Percentiles rank a stretch among this genome's conserved stretches.
Conservation (phyloP, 23 tunicate genomes). For the Styela clava region DNA sequence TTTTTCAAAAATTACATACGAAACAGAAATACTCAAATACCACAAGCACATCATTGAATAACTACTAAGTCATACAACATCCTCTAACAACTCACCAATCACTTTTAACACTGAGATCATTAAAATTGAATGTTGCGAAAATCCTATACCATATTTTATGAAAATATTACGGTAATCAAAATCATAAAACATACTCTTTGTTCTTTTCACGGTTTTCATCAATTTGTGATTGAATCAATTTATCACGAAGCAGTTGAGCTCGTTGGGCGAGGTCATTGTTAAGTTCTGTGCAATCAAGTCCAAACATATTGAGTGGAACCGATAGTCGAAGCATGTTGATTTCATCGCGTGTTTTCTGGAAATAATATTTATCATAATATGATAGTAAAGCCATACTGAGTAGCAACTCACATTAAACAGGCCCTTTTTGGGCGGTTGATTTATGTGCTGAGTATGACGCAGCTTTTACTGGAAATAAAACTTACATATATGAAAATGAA, state of each 20-base stretch:
- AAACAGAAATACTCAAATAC: no score
- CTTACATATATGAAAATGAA: no score
- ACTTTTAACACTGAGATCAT: no score
- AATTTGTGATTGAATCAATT: conserved; percentile 57
- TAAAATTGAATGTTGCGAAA: no score
- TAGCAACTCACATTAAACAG: no score
- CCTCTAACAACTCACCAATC: no score
- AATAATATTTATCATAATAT: neutral
- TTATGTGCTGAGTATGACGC: no score
- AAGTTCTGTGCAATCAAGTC: conserved; percentile 69
- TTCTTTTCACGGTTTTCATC: conserved; percentile 70
- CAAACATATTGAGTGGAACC: conserved; percentile 76
- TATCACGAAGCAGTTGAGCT: conserved; percentile 73
- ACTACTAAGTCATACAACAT: no score
- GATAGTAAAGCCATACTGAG: neutral
- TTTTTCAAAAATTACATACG: no score
- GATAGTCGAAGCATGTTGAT: conserved; percentile 42
- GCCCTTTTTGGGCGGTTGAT: neutral
- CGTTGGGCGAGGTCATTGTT: conserved; percentile 64
- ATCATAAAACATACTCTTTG: conserved; percentile 80
- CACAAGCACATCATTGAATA: no score
- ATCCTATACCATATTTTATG: no score
- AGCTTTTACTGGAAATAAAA: neutral
- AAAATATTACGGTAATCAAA: no score
- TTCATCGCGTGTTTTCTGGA: conserved; percentile 51